A percentile compares a stretch with the other conserved stretches of the same genome.
These are phyloP conservation scores for Eidolon dupreanum DNA, from an alignment of 2,797 vertebrate species.

Conservation along the genomic window DNA sequence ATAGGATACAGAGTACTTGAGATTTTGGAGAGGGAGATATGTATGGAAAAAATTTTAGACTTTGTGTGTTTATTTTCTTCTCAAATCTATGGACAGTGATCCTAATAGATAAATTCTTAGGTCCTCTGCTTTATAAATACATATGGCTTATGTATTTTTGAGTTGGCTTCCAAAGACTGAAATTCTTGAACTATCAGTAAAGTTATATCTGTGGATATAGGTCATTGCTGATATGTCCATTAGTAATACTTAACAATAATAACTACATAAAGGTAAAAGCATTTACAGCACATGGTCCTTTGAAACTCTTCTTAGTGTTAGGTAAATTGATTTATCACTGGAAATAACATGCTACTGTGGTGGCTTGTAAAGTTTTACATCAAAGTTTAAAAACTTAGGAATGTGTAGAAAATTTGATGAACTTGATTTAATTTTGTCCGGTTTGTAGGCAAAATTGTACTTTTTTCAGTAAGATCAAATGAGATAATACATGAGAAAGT, in stretches of 20 bases:
- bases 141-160: conserved; percentile 49
- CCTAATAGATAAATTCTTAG: conserved; percentile 34
- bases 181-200: conserved; percentile 55
- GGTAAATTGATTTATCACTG: conserved; percentile 50
- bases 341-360: conserved; percentile 29
- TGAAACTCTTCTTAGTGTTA: conserved; percentile 63
- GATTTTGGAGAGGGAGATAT: conserved; percentile 20
- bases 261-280: conserved; percentile 17
- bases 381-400: conserved; percentile 57
- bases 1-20: background rate
- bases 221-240: conserved; percentile 26
- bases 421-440: background rate
- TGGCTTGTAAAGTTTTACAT: conserved; percentile 57
- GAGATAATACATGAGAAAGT: conserved; percentile 26
- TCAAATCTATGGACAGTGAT: background rate
- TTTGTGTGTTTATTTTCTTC: background rate
- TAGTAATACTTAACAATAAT: conserved; percentile 53
- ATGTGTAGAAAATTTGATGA: conserved; percentile 42
- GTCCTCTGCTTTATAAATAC: background rate
- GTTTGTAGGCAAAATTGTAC: conserved; percentile 50
- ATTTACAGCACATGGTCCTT: conserved; percentile 4
- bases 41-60: background rate
- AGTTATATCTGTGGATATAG: conserved; percentile 33
- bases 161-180: conserved; percentile 52
- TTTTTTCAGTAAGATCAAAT: conserved; percentile 48